These are phyloP conservation scores for Pristiophorus japonicus DNA, from an alignment of 2,113 vertebrate species.

Conservation along the genomic window DNA sequence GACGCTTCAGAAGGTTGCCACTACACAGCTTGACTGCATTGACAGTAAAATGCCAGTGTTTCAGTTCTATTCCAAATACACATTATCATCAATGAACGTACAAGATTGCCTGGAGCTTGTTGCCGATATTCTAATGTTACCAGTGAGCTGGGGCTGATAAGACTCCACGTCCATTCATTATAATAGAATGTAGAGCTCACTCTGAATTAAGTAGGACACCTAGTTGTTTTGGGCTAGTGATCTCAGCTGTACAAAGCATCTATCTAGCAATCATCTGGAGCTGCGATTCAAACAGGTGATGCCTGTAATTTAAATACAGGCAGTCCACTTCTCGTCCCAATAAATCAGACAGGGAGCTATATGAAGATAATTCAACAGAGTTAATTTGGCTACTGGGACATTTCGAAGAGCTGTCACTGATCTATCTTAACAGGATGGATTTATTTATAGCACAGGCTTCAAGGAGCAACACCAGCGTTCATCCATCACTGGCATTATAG, in stretches of 20 bases:
- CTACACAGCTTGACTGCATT: neutral
- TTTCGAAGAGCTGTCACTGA: constrained; percentile 9
- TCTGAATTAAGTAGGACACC: constrained; percentile 15
- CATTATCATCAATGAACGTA: neutral
- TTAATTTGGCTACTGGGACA: constrained; percentile 26
- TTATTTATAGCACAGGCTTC: constrained; percentile 22
- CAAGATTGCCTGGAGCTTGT: neutral
- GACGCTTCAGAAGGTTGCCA: neutral
- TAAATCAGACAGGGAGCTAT: neutral
- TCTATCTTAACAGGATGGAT: neutral
- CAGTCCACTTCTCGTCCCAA: neutral
- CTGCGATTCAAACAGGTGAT: neutral
- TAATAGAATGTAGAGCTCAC: neutral
- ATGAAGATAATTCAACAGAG: neutral
- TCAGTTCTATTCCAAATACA: neutral
- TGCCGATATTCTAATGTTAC: neutral
- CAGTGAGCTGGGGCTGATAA: neutral
- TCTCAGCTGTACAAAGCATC: neutral
- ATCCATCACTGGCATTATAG: neutral
- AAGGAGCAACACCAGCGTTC: neutral
- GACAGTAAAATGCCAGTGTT: neutral
- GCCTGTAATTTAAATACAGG: neutral
- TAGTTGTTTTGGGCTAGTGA: constrained; percentile 25
- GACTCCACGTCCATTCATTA: constrained; percentile 7
- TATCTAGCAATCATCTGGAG: neutral